Base-by-base conservation (phyloP, 2,113 vertebrate genomes). In the Alexandromys fortis region DNA sequence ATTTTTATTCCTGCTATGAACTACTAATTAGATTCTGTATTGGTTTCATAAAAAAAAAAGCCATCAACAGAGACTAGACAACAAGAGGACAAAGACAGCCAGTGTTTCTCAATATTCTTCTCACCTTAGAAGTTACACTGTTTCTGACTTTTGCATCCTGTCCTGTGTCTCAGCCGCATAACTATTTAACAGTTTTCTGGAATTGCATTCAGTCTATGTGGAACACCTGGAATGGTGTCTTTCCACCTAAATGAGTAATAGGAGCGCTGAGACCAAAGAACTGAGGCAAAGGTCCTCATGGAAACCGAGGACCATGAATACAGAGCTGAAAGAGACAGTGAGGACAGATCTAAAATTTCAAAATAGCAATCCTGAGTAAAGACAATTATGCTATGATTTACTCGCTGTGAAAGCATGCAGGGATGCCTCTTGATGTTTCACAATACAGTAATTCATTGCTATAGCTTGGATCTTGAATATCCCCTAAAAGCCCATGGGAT, bases 361-460 rank as follows among this genome's bases (percentile, higher is more conserved):
- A 79, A 91, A 45, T 73, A 52, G 14, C 70, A 55, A 88, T 28
- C 24, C 21, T 72, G 16, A 4, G 11, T 85, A 24, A 91, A 38
- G 76, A 89, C 89, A 95, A 73, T 52, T 61, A 88, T 82, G 16
- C 35, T 26, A 58, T n/a, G 75, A 86, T 86, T 61, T 67, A 67
- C 33, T 94, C 42, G 9, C n/a, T 47, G 72, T 77, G 49, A 94
- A 58, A 61, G 33, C 35, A 47, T 92, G 6, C 26, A 7, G 38
- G 45, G 38, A 38, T 28, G 73, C 42, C 73, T 93, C 28, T 85
- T 67, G 77, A 7, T 83, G 87, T 28, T 92, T 88, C 24, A 72
- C 16, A 58, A 28, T 76, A 16, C 3, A 86, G 28, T 30, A 88
- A 86, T 42, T 45, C 33, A 63, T 33, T 63, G 55, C 28, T 45